phyloP scores from a whole-genome alignment of 2,888 invertebrate species.

The Eulithis testata region DNA sequence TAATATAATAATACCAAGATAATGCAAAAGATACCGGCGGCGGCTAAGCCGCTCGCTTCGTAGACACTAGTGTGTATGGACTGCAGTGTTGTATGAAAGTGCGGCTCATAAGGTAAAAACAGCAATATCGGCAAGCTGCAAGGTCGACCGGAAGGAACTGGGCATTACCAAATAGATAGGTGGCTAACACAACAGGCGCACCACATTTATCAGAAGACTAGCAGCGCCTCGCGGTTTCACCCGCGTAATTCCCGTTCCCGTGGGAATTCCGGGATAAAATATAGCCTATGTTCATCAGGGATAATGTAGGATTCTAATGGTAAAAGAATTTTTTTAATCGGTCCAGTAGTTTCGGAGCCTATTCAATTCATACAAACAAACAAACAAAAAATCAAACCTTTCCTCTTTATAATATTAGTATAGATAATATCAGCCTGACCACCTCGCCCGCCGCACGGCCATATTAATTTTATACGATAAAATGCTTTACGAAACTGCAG shows the following conservation, averaged over 20 bases:
- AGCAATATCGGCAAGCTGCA: conserved; percentile 66
- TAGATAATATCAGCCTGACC: conserved; percentile 62
- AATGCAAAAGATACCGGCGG: conserved; percentile 20
- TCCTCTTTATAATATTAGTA: no score
- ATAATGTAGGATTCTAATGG: no score
- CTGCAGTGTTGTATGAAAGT: conserved; percentile 27
- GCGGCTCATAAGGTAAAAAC: conserved; percentile 47
- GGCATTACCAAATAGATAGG: conserved; percentile 75
- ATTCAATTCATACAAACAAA: no score
- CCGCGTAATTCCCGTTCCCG: no score
- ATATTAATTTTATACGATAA: conserved; percentile 54
- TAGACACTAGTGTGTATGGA: conserved; percentile 8
- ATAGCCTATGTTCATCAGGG: no score
- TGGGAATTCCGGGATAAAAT: no score
- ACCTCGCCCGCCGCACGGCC: conserved; percentile 44
- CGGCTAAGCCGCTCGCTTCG: conserved; percentile 11
- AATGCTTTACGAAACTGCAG: conserved; percentile 48
- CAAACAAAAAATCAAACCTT: no score
- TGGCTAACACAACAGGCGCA: conserved; percentile 58
- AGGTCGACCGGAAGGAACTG: conserved; percentile 76
- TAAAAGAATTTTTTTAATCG: no score
- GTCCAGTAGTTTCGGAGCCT: no score
- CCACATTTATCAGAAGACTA: conserved; percentile 66
- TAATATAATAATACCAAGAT: conserved; percentile 25
- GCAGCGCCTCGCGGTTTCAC: no score